Evolutionary conservation across 2,888 invertebrate species (phyloP).

Genomic region (Hyposoter dolosus): DNA sequence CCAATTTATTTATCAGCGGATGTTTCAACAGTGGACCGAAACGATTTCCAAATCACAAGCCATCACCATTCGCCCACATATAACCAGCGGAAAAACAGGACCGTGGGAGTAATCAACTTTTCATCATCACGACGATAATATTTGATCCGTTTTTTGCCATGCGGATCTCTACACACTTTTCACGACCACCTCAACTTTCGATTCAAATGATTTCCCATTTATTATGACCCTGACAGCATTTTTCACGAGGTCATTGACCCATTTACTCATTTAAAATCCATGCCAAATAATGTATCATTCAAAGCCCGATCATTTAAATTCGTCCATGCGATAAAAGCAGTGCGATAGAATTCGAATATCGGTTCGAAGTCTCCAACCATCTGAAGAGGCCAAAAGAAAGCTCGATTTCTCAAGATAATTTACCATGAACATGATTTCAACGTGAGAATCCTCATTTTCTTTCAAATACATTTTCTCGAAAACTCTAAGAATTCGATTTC

Average conservation of each 20-base stretch:
- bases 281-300: conserved; percentile 5
- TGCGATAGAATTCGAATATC: background rate
- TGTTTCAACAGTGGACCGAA: conserved; percentile 59
- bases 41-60: conserved; percentile 57
- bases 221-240: conserved; percentile 14
- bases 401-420: no score
- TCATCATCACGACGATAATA: conserved; percentile 31
- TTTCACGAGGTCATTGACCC: conserved; percentile 8
- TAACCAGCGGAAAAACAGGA: conserved; percentile 9
- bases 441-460: no score
- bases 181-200: background rate
- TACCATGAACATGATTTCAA: no score
- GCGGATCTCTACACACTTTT: background rate
- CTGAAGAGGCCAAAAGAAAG: no score
- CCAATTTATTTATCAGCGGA: conserved; percentile 69
- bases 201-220: background rate
- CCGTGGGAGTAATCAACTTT: conserved; percentile 49
- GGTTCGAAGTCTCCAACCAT: background rate
- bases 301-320: background rate
- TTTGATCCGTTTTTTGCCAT: background rate
- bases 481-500: no score
- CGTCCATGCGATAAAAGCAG: background rate
- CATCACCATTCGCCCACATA: conserved; percentile 30
- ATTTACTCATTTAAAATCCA: conserved; percentile 12
- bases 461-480: no score